Percentiles rank a stretch among this genome's conserved stretches.
These are phyloP conservation scores for Saccostrea glomerata DNA, from an alignment of 1,140 invertebrate genomes.

Conservation along the genomic window DNA sequence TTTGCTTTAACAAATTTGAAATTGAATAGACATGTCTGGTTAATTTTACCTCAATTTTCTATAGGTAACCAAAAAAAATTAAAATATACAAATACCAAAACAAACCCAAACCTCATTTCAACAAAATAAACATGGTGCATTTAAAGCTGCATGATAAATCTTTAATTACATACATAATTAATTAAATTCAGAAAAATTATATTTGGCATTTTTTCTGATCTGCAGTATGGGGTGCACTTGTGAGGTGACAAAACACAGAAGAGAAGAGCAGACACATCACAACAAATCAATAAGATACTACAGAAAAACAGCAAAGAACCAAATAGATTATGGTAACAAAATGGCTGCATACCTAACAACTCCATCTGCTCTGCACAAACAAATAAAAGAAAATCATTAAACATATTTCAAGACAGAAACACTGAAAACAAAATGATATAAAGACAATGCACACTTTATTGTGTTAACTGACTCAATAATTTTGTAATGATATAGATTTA, in stretches of 20 bases:
- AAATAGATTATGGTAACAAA: slow-evolving; percentile 20
- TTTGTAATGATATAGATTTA: neutral
- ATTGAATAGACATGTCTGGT: no score
- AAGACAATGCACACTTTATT: neutral
- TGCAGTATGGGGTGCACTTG: no score
- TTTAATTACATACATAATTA: no score
- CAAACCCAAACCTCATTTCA: no score
- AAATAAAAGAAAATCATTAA: slow-evolving; percentile 42
- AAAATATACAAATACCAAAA: no score
- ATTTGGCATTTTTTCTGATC: no score
- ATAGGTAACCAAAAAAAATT: no score
- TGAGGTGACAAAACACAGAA: neutral
- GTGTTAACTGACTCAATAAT: neutral
- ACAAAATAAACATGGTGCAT: neutral
- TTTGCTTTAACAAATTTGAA: no score
- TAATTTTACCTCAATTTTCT: no score
- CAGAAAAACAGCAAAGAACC: neutral
- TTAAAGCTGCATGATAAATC: neutral
- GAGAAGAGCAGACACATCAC: neutral
- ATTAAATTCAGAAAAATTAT: no score
- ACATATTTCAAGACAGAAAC: slow-evolving; percentile 18
- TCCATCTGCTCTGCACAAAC: slow-evolving; percentile 61
- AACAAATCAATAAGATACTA: neutral
- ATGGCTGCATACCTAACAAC: slow-evolving; percentile 63
- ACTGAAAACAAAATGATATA: neutral